These are phyloP conservation scores for Fukomys damarensis DNA, from an alignment of 2,113 vertebrate species.

Conservation along the genomic window DNA sequence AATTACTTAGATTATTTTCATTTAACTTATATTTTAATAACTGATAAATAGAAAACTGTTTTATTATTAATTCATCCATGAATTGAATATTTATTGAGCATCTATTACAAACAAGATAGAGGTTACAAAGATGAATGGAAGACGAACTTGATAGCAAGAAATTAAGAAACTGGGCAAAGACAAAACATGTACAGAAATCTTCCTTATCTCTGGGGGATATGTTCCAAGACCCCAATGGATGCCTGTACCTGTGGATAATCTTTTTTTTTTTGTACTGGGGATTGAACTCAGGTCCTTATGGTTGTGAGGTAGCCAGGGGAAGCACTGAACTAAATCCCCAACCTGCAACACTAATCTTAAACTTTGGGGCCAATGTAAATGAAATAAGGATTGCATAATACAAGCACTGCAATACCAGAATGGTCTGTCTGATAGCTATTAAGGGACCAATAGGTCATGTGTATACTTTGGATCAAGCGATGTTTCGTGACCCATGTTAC, in stretches of 20 bases:
- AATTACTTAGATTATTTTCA: constrained; percentile 34
- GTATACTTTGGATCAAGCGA: neutral
- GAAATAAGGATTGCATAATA: neutral
- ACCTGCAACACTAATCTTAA: neutral
- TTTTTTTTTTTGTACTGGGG: no score
- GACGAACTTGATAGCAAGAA: neutral
- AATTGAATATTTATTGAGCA: constrained; percentile 51
- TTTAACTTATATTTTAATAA: constrained; percentile 35
- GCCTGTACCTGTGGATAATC: rapidly evolving
- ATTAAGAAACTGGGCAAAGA: neutral
- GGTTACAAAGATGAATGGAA: neutral
- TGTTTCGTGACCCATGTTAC: no score
- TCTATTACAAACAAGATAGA: neutral
- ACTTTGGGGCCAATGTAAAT: neutral
- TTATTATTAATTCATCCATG: neutral
- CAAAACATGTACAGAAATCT: neutral
- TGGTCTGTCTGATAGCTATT: no score
- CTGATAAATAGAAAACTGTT: neutral
- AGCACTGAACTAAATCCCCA: no score
- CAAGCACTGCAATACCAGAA: neutral
- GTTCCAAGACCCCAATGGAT: neutral
- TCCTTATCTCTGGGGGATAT: neutral
- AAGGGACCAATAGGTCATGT: no score
- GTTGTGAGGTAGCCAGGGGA: no score
- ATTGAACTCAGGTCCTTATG: no score